Conservation (phyloP, 1,140 invertebrate species). For the Pantala flavescens region DNA sequence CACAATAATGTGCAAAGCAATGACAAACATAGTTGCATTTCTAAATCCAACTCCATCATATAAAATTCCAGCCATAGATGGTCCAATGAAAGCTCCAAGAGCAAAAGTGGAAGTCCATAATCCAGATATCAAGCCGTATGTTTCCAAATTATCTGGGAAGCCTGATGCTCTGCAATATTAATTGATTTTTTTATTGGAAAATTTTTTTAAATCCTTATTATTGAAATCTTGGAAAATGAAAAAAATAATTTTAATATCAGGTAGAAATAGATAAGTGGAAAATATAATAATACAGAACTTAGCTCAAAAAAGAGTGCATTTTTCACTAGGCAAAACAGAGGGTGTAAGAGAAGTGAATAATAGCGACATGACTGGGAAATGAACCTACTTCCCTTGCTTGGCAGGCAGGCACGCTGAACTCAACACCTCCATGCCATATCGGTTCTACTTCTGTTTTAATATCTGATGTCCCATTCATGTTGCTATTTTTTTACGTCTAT, state of each 20-base stretch:
- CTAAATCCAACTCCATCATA: conserved; percentile 62
- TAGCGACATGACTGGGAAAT: no score
- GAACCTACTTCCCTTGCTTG: no score
- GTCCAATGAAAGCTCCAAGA: conserved; percentile 72
- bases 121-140: conserved; percentile 71
- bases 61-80: conserved; percentile 63
- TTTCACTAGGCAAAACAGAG: no score
- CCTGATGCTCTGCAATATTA: conserved; percentile 44
- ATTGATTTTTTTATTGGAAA: conserved; percentile 23
- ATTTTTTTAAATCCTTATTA: neutral
- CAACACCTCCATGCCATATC: no score
- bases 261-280: neutral
- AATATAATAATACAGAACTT: neutral
- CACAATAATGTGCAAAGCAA: conserved; percentile 50
- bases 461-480: no score
- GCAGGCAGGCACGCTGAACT: no score
- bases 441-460: no score
- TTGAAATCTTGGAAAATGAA: neutral
- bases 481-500: no score
- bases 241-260: neutral
- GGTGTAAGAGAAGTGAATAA: no score
- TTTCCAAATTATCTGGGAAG: conserved; percentile 68
- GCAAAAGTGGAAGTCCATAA: conserved; percentile 79
- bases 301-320: no score
- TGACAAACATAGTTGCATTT: conserved; percentile 59